Evolutionary conservation across 2,113 vertebrate species (phyloP).

Genomic region (Arvicanthis niloticus): DNA sequence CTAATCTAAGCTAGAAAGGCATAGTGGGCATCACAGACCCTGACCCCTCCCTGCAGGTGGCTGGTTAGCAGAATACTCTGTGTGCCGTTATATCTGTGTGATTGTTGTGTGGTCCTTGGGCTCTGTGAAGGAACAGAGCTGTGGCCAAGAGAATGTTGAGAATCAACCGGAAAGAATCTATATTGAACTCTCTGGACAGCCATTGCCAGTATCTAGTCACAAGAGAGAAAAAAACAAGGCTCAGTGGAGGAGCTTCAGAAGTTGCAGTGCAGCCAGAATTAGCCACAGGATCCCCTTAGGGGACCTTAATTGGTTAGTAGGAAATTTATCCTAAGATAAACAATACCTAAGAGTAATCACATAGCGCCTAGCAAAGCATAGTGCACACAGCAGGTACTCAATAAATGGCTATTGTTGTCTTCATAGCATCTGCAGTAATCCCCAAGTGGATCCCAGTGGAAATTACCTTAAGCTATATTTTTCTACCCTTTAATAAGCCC

Average conservation of each 20-base stretch:
- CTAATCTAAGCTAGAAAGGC: neutral
- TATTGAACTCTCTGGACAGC: neutral
- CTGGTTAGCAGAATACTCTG: neutral
- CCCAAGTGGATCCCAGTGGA: neutral
- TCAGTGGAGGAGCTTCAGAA: neutral
- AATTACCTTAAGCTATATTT: neutral
- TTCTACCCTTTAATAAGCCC: constrained; percentile 15
- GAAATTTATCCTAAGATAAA: constrained; percentile 29
- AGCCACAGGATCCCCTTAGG: neutral
- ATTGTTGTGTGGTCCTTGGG: neutral
- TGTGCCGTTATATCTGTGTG: rapidly evolving
- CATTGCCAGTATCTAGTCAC: neutral
- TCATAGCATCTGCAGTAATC: neutral
- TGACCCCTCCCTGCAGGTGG: neutral
- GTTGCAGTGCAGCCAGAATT: neutral
- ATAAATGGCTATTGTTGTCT: neutral
- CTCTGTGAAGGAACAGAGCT: neutral
- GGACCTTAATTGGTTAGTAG: neutral
- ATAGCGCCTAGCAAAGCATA: neutral
- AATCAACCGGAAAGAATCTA: neutral
- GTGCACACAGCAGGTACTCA: neutral
- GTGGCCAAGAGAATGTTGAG: neutral
- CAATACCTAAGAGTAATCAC: neutral
- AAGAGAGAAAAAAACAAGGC: neutral
- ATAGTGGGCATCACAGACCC: neutral